Conservation (phyloP, 1,140 invertebrate genomes). For the Eupristina koningsbergeri region DNA sequence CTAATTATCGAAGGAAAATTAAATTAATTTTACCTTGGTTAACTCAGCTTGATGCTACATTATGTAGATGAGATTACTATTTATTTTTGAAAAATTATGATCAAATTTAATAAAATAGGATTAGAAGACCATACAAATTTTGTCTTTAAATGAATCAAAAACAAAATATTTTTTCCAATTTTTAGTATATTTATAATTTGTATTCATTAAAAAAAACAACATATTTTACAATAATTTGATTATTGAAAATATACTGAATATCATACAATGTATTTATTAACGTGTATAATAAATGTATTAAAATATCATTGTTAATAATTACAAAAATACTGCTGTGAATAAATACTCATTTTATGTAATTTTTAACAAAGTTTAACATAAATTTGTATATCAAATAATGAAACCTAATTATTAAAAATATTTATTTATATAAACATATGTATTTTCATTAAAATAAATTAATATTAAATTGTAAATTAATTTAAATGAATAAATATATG, state of each 20-base stretch:
- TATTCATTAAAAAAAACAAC: constrained; percentile 4
- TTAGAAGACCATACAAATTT: constrained; percentile 1
- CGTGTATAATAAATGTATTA: constrained; percentile 28
- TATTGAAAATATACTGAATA: neutral
- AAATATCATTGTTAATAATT: neutral
- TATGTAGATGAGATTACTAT: constrained; percentile 78
- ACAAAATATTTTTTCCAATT: constrained; percentile 32
- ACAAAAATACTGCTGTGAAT: constrained; percentile 15
- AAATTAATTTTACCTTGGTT: constrained; percentile 90
- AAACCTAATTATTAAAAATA: too few relatives aligned
- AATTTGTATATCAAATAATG: neutral
- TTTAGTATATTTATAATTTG: constrained; percentile 32
- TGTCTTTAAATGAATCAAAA: constrained; percentile 13
- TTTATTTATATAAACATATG: neutral
- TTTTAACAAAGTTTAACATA: neutral
- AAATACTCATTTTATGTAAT: constrained; percentile 31
- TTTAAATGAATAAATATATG: neutral
- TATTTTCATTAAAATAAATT: neutral
- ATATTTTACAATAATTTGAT: neutral
- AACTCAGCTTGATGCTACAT: constrained; percentile 94
- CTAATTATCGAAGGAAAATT: constrained; percentile 92
- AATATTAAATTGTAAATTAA: neutral
- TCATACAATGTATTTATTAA: neutral
- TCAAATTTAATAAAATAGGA: constrained; percentile 3
- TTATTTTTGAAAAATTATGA: neutral